Conservation (phyloP, 2,113 vertebrate species). For the Ptilonorhynchus violaceus region DNA sequence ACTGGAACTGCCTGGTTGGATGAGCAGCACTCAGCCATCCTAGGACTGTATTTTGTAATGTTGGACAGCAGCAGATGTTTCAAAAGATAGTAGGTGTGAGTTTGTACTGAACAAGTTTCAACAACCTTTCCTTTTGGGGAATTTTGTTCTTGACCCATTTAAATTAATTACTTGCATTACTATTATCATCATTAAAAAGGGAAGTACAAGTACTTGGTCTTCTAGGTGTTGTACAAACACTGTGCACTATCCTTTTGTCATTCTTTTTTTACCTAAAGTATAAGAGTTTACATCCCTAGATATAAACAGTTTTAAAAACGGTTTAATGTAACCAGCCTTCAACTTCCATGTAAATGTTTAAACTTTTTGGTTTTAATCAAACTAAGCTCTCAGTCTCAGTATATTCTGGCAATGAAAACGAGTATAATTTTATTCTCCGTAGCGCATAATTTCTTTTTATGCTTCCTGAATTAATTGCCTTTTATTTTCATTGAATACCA, state of each 20-base stretch:
- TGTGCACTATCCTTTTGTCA: neutral
- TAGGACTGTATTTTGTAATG: neutral
- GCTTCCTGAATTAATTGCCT: conserved; percentile 22
- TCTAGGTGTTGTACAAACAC: neutral
- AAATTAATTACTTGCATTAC: neutral
- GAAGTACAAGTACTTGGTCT: neutral
- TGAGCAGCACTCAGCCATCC: neutral
- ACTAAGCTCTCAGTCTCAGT: neutral
- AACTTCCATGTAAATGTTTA: neutral
- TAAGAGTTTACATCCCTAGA: neutral
- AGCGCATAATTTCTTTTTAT: neutral
- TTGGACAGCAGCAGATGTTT: neutral
- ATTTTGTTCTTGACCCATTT: neutral
- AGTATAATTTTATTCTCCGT: neutral
- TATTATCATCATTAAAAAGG: neutral
- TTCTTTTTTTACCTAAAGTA: neutral
- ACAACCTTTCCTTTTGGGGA: neutral
- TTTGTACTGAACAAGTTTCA: neutral
- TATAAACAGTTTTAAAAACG: neutral
- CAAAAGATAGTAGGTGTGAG: neutral
- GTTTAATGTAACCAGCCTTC: neutral
- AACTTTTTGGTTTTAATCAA: neutral
- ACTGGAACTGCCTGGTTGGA: neutral
- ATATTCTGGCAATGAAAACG: neutral
- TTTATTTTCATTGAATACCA: conserved; percentile 3